Evolutionary conservation across 2,113 vertebrate species (phyloP).

Genomic region (Etheostoma cragini): DNA sequence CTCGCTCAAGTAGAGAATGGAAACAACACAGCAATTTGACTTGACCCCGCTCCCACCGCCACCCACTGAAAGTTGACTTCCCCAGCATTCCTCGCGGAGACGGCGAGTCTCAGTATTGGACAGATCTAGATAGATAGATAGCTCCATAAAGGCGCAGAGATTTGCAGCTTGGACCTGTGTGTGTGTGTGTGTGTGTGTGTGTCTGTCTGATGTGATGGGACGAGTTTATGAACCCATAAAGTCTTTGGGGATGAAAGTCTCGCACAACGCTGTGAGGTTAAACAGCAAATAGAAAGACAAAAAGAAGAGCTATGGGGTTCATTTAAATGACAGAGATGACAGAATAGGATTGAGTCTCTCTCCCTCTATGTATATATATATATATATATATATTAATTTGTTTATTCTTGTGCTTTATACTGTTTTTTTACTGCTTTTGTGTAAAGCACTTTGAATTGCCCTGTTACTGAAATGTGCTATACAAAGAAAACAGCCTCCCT

Average conservation of each 20-base stretch:
- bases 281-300: conserved; percentile 50
- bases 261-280: conserved; percentile 46
- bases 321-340: conserved; percentile 38
- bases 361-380: background rate
- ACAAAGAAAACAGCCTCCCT: too few species aligned
- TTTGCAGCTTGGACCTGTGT: conserved; percentile 39
- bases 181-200: conserved; percentile 26
- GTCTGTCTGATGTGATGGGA: conserved; percentile 33
- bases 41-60: conserved; percentile 52
- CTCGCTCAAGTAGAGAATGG: conserved; percentile 6
- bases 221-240: conserved; percentile 74
- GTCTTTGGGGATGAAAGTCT: conserved; percentile 69
- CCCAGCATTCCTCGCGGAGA: conserved; percentile 40
- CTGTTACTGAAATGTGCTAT: too few species aligned
- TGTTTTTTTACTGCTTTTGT: too few species aligned
- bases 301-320: conserved; percentile 46
- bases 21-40: conserved; percentile 19
- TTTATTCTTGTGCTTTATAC: too few species aligned
- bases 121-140: conserved; percentile 37
- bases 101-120: conserved; percentile 27
- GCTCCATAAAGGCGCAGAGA: conserved; percentile 67
- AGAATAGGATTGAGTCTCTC: background rate
- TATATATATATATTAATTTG: too few species aligned
- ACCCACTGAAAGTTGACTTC: conserved; percentile 53
- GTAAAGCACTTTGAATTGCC: too few species aligned